These are phyloP conservation scores for Umimayanthus kanabou DNA, from an alignment of 92 coral and sea anemone species.

Conservation along the genomic window DNA sequence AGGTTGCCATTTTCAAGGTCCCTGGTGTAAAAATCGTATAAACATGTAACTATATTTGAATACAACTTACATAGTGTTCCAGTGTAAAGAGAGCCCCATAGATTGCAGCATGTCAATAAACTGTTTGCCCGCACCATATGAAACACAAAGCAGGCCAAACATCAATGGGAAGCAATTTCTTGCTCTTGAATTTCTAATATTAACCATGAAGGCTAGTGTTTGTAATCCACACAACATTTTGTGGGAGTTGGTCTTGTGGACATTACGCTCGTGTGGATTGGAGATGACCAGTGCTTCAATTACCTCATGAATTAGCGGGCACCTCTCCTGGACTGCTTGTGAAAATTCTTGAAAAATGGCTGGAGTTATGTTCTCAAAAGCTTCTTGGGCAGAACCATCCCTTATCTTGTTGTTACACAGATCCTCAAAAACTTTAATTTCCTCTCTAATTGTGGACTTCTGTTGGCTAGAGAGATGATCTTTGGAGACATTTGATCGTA, in stretches of 20 bases:
- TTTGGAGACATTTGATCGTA: conserved; percentile 19
- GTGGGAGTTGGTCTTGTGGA: conserved; percentile 55
- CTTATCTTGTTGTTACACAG: conserved; percentile 54
- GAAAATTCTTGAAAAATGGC: conserved; percentile 50
- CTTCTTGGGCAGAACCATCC: conserved; percentile 48
- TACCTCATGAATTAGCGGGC: conserved; percentile 55
- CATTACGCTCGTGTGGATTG: conserved; percentile 39
- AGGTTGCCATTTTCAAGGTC: too few relatives aligned
- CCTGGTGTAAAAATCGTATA: too few relatives aligned
- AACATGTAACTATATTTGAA: too few relatives aligned
- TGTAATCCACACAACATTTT: conserved; percentile 60
- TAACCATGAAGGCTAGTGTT: conserved; percentile 46
- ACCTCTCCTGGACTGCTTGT: conserved; percentile 50
- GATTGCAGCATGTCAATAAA: too few relatives aligned
- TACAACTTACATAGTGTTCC: conserved; percentile 62
- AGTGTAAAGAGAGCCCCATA: conserved; percentile 58
- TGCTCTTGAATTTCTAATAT: conserved; percentile 49
- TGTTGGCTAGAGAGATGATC: conserved; percentile 41
- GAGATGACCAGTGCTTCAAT: conserved; percentile 52
- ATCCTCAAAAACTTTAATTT: conserved; percentile 53
- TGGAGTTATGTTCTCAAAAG: conserved; percentile 46
- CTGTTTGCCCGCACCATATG: too few relatives aligned
- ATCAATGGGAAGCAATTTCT: conserved; percentile 52
- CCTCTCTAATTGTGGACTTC: conserved; percentile 25
- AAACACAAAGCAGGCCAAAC: conserved; percentile 60